Evolutionary conservation across 2,797 vertebrate species (phyloP), one percentile per base, ranked within the genome.

Genomic region (Schizothorax lantsangensis): DNA sequence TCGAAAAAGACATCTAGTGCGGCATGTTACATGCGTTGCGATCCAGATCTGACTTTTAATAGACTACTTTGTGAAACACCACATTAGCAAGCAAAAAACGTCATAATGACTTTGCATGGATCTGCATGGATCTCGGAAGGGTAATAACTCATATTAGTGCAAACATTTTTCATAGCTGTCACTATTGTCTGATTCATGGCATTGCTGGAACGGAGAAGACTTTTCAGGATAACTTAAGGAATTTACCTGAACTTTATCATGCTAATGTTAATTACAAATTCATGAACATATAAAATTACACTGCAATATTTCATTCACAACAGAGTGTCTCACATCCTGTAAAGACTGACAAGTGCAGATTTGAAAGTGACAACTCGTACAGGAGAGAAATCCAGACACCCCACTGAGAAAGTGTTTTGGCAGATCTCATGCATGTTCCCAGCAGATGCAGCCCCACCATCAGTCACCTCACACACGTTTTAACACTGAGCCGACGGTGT

Each of bases 401-500:
- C n/a, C 47, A 47, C 47, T 79, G 49, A 85, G 84, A 79, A 85
- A 59, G 49, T 17, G 49, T 79, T 69, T 68, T 71, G 66, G 64
- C 64, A 79, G 36, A 57, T 45, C 17, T 80, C 49, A 72, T 62
- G 64, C 17, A 43, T 17, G 54, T 77, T 57, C 66, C 75, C 62
- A 85, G 74, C 75, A 71, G 75, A 79, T 71, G 64, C 47, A 45
- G 74, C 52, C 64, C 84, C 38, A 45, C 36, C 64, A 45, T 72
- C 66, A 79, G 26, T 72, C 77, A 36, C 66, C 77, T 80, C 75
- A 59, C 75, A 84, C 73, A 72, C 77, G 71, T 59, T 72, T 85
- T 71, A 72, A 85, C 77, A 72, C 64, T 79, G 77, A 78, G 68
- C 38, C 21, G 21, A 49, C 11, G 1, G 77, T 85, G 84, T 71